Percentiles rank a stretch among this genome's conserved stretches.
Evolutionary conservation across 2,888 invertebrate species (phyloP).

Genomic region (Halictus ligatus): DNA sequence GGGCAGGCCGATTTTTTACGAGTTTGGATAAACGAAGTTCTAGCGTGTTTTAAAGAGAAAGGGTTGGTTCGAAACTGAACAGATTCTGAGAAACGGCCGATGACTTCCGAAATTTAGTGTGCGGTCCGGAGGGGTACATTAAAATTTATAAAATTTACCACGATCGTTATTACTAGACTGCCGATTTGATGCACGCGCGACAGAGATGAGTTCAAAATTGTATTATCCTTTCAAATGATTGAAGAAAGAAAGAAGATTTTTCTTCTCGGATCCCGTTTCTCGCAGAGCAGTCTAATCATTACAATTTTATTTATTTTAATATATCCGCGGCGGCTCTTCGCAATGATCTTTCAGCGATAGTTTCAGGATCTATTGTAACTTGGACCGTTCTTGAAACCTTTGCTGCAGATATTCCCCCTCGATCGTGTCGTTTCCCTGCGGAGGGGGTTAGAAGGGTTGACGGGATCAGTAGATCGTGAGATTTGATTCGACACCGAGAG

Average conservation of each 20-base stretch:
- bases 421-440: background rate
- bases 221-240: background rate
- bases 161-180: background rate
- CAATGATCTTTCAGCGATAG: background rate
- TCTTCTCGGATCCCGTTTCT: too few relatives aligned
- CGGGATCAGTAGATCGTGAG: background rate
- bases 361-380: background rate
- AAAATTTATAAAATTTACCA: background rate
- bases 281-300: background rate
- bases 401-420: too few relatives aligned
- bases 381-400: background rate
- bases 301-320: background rate
- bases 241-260: background rate
- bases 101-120: too few relatives aligned
- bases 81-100: background rate
- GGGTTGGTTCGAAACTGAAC: background rate
- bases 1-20: too few relatives aligned
- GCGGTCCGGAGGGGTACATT: background rate
- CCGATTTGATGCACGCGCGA: background rate
- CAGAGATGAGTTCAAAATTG: background rate
- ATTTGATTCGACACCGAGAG: background rate
- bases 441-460: background rate
- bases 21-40: background rate
- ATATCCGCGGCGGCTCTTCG: background rate
- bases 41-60: too few relatives aligned